Evolutionary conservation across 2,797 vertebrate species (phyloP), one percentile per base, ranked within the genome.

Genomic region (Rhinophrynus dorsalis): DNA sequence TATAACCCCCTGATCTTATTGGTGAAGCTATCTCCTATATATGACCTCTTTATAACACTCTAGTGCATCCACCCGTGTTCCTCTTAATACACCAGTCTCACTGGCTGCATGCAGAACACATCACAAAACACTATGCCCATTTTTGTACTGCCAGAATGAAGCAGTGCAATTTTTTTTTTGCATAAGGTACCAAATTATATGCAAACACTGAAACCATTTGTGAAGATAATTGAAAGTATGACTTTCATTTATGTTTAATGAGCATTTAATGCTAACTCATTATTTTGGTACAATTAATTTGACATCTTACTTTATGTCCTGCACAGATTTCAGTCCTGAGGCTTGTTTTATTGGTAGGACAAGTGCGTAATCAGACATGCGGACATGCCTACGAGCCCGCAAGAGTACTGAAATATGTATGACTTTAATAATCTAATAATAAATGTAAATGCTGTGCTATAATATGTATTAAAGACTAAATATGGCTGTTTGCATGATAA

Each of bases 211-310:
- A 67, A 74, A 78, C 78, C 65, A 73, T 68, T 84, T 84, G 86
- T 87, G 81, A 85, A 87, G 82, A 83, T 86, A 90, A 89, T 85
- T 88, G 84, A 81, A 88, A 85, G 78, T 80, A 82, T 81, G 83
- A 84, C 77, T 90, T 86, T 66, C 83, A 88, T 90, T 82, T 89
- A 89, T 90, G 88, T 89, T 91, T 90, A 88, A 91, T 90, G 87
- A 90, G 85, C 81, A 84, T 84, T 88, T 82, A 78, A 79, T 77
- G 64, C 83, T 86, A 90, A 84, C 77, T 88, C 85, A 88, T 89
- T 90, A 88, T 85, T 89, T 86, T 0, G 0, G 76, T 82, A 82
- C 86, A 85, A 86, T 86, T 89, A 83, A 85, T 87, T 85, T 89
- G 85, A 82, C 84, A 81, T 84, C 81, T 81, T 80, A 78, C 76